Evolutionary conservation across 2,113 vertebrate genomes (phyloP), one percentile per base, ranked within the genome.

Genomic region (Prionailurus viverrinus): DNA sequence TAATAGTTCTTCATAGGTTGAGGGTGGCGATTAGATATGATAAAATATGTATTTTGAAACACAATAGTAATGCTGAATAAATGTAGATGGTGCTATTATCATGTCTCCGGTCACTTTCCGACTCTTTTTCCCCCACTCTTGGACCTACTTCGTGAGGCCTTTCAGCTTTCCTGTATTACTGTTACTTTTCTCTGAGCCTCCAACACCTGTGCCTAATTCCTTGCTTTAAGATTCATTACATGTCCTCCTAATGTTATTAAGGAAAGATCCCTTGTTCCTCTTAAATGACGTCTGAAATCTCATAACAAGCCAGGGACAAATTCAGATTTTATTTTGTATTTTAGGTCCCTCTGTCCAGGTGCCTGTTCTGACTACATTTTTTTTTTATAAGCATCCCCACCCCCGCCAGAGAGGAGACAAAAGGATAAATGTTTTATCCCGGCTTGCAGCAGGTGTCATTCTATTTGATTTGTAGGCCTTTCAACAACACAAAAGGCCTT

Each of bases 401-500:
- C n/a, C 25, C n/a, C 15, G 8, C 51, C n/a, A 87, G 41, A 91
- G 73, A 45, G 15, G 45, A 79, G 63, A 96, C 78, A 93, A 76
- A 98, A 93, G 89, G 71, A 61, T 82, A 83, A 61, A 91, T 80
- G 71, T 96, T 88, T 96, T 55, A 58, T 79, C 66, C 48, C 23
- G 81, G 92, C 39, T 90, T 51, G 94, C 74, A 85, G 83, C 89
- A 91, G 89, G 79, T 96, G 91, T 95, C 91, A 58, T 87, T 96
- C 48, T 96, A 1, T 95, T 97, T 90, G 95, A 92, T 92, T 92
- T 90, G 53, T 45, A 91, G 76, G 71, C 8, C 87, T 93, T 96
- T 96, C 96, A 96, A 53, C 39, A 73, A 91, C 96, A 96, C 95
- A 95, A 95, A 97, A 96, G 92, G 65, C 58, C 96, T 96, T 92